Evolutionary conservation across 2,113 vertebrate genomes (phyloP).

Genomic region (Gambusia holbrooki): DNA sequence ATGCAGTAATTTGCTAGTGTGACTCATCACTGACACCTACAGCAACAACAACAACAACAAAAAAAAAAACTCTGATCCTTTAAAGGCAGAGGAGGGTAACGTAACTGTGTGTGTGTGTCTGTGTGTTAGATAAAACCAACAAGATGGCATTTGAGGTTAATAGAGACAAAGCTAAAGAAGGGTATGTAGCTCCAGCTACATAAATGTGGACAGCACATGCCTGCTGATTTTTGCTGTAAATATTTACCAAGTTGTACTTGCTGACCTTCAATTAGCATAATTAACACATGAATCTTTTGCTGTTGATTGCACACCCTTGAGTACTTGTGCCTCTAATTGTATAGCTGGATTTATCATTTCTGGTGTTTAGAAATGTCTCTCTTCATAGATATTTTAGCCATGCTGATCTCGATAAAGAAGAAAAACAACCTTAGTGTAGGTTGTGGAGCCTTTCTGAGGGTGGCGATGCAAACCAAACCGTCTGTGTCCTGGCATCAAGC

Average conservation of each 20-base stretch:
- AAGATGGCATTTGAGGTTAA: conserved; percentile 50
- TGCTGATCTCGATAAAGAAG: conserved; percentile 14
- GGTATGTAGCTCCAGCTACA: conserved; percentile 33
- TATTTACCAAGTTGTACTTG: background rate
- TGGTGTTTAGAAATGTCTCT: conserved; percentile 13
- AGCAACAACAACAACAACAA: conserved; percentile 50
- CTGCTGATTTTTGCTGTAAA: conserved; percentile 7
- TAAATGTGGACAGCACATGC: conserved; percentile 19
- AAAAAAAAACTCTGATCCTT: conserved; percentile 77
- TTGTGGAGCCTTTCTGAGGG: conserved; percentile 18
- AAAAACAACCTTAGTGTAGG: background rate
- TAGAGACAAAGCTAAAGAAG: conserved; percentile 45
- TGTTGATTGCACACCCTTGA: background rate
- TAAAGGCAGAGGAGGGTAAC: conserved; percentile 68
- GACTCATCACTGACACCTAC: conserved; percentile 84
- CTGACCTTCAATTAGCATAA: conserved; percentile 23
- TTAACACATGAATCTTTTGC: conserved; percentile 12
- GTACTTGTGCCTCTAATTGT: background rate
- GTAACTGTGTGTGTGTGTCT: conserved; percentile 23
- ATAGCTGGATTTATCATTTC: conserved; percentile 15
- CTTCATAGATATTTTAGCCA: conserved; percentile 1
- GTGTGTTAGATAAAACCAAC: conserved; percentile 43
- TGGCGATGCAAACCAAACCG: conserved; percentile 18
- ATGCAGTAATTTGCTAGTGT: conserved; percentile 82
- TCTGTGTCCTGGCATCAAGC: conserved; percentile 27